Base-by-base conservation (phyloP, 1,140 invertebrate species). In the Drosophila malerkotliana region DNA sequence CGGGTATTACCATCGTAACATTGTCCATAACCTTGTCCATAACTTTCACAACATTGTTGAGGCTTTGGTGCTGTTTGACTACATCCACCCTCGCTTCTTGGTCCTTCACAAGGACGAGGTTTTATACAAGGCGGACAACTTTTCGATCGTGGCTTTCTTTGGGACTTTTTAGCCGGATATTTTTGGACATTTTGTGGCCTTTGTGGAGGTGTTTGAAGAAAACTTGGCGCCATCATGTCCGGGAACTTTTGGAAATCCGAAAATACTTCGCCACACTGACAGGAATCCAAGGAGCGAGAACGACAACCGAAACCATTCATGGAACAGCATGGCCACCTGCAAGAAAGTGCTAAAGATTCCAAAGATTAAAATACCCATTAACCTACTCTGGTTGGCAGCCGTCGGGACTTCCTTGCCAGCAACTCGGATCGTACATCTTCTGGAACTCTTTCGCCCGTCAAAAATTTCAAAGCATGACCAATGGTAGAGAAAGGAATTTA, bases 191-290 rank as follows among this genome's bases (percentile, higher is more conserved):
- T 44, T 34, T n/a, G n/a, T 3, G 45, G 12, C 3, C 24, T 12
- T 15, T 55, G 12, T 12, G 44, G 21, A 3, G 39, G 6, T 5
- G 41, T 62, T 14, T 7, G 28, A 14, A 85, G 57, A 57, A 85
- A 85, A 58, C 67, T 80, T 0, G 81, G 81, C 15, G 51, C 10
- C 1, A 69, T 30, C 37, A 56, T 60, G 32, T 85, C 66, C 6
- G 81, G 85, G 37, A 84, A 84, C 59, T 84, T 84, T n/a, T 56
- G 41, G 8, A 18, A 69, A 24, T 68, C 64, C 0, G 59, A 48
- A 18, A 44, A 57, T 1, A 21, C 18, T 1, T 18, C 30, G 0
- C 18, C 34, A 26, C 32, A 24, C 7, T 47, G 45, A 5, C 55
- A 45, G 18, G 14, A 48, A 24, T 56, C 39, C 1, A 32, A 18